Base-by-base conservation (phyloP, 2,113 vertebrate genomes). In the Barnardius zonarius region DNA sequence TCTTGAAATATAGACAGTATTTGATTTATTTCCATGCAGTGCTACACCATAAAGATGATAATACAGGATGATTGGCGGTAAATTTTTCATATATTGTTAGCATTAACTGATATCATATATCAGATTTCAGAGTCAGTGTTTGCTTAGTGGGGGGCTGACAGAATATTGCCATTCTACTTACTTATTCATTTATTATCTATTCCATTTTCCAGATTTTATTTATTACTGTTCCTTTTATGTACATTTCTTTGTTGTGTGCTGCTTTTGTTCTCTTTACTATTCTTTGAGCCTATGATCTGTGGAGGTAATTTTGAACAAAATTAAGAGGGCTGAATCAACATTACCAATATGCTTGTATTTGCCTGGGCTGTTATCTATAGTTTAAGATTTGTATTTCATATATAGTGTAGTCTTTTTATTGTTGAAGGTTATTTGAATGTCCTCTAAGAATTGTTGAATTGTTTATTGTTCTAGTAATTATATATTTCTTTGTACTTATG, bases 251-350 rank as follows among this genome's bases (percentile, higher is more conserved):
- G 66, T 88, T 82, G 30, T 95, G 41, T 54, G 52, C 35, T 75
- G 37, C 67, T 95, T 96, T 96, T 94, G 88, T 92, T 88, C 66
- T 84, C 35, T 78, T 86, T 62, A 62, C 43, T 79, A 37, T 91
- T 93, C 54, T 86, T 88, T 66, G 62, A 66, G 35, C 84, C 83
- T 82, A 18, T 85, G 93, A 95, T 95, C 39, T 93, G 90, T 96
- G 74, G 74, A 91, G 44, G 76, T 86, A 95, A 96, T 96, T 95
- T 95, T 93, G 80, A 92, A 91, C 62, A 76, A 95, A 96, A 93
- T 95, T 96, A 96, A 93, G 90, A 84, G 44, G 88, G 62, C 43
- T 96, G 95, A 96, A 97, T 97, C 88, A 95, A 92, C 83, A 69
- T 90, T 89, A 84, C 80, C 73, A 93, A 79, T 88, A 55, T 73